Percentiles rank a stretch among this genome's conserved stretches.
Conservation (phyloP, 2,113 vertebrate genomes). For the Brevimyrus niger region DNA sequence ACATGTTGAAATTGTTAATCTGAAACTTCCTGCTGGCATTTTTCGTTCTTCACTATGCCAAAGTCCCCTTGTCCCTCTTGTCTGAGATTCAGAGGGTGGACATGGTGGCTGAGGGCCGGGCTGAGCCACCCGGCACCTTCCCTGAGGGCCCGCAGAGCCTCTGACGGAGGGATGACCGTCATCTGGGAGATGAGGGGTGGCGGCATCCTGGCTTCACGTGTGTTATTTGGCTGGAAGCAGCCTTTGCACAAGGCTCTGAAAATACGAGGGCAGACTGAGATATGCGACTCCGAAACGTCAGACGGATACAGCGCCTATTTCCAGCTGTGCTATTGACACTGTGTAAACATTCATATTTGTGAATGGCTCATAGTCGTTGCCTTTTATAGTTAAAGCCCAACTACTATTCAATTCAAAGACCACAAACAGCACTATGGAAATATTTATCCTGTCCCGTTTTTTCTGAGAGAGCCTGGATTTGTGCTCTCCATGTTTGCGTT, state of each 20-base stretch:
- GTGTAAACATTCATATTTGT: slow-evolving; percentile 11
- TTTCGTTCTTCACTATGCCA: background rate
- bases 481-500: background rate
- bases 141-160: background rate
- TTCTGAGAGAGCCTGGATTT: background rate
- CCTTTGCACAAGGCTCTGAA: slow-evolving; percentile 31
- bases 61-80: background rate
- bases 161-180: background rate
- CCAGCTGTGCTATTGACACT: background rate
- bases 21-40: background rate
- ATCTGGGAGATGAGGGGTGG: slow-evolving; percentile 25
- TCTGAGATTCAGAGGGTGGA: background rate
- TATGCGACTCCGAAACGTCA: slow-evolving; percentile 14
- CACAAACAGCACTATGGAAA: slow-evolving; percentile 11
- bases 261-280: slow-evolving; percentile 19
- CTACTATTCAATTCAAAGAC: slow-evolving; percentile 15
- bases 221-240: slow-evolving; percentile 26
- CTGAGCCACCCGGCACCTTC: background rate
- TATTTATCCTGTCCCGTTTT: slow-evolving; percentile 2
- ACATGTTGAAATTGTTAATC: background rate
- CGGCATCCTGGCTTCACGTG: slow-evolving; percentile 8
- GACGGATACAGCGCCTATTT: background rate
- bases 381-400: slow-evolving; percentile 16
- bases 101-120: background rate
- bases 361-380: background rate